phyloP scores from a whole-genome alignment of 2,888 invertebrate genomes.

The Agriopis marginaria region DNA sequence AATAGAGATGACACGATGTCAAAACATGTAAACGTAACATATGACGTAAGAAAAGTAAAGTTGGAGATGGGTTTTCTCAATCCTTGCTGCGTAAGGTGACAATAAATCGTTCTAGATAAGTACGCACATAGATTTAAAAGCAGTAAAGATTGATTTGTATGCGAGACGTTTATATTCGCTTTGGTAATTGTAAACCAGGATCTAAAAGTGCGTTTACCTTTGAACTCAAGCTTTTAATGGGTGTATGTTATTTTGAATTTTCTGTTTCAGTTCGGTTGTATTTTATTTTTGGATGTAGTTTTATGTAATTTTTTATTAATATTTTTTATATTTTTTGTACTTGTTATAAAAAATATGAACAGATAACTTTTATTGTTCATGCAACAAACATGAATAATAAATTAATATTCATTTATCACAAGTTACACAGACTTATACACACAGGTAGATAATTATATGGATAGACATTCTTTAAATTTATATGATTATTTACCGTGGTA shows the following conservation, averaged over 20 bases:
- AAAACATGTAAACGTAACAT: slow-evolving; percentile 69
- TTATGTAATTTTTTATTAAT: too few species aligned
- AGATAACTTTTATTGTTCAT: too few species aligned
- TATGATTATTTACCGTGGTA: too few species aligned
- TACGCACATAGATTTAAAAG: slow-evolving; percentile 37
- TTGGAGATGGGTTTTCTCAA: slow-evolving; percentile 46
- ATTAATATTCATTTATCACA: too few species aligned
- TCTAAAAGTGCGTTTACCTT: slow-evolving; percentile 31
- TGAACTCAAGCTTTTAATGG: not conserved
- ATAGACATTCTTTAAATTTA: too few species aligned
- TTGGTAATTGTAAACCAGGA: slow-evolving; percentile 41
- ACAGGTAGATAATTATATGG: too few species aligned
- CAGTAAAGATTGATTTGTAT: slow-evolving; percentile 29
- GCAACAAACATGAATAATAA: too few species aligned
- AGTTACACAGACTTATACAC: too few species aligned
- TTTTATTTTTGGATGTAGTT: too few species aligned
- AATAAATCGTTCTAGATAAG: slow-evolving; percentile 37
- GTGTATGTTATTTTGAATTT: not conserved
- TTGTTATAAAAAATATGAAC: not conserved
- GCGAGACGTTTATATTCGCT: slow-evolving; percentile 39
- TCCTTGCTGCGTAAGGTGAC: slow-evolving; percentile 40
- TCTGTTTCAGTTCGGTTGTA: too few species aligned
- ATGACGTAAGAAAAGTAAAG: slow-evolving; percentile 58
- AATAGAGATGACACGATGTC: slow-evolving; percentile 74
- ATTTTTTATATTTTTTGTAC: too few species aligned